Conservation (phyloP, 2,888 invertebrate genomes). For the Sinopyrophorus schimmeli region DNA sequence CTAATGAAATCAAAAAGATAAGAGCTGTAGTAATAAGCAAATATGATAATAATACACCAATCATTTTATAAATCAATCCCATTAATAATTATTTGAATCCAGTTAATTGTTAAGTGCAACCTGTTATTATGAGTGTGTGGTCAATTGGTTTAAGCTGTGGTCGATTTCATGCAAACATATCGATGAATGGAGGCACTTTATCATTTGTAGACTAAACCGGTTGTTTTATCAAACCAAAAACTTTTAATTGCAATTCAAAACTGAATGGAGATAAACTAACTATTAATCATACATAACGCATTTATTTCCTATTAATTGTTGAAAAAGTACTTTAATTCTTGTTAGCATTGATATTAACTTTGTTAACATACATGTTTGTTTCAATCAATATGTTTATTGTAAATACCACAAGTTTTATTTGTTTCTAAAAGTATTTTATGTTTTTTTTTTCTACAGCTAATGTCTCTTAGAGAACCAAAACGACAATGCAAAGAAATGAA, state of each 20-base stretch:
- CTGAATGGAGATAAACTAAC: too few species aligned
- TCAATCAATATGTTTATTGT: too few species aligned
- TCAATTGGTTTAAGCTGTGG: conserved; percentile 39
- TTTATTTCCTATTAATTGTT: too few species aligned
- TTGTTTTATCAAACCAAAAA: conserved; percentile 35
- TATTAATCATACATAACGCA: too few species aligned
- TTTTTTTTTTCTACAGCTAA: conserved; percentile 59
- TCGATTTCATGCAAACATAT: conserved; percentile 34
- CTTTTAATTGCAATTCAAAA: too few species aligned
- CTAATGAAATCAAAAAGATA: conserved; percentile 15
- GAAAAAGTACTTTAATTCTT: too few species aligned
- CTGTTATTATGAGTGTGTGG: conserved; percentile 41
- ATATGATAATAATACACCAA: conserved; percentile 27
- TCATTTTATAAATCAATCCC: conserved; percentile 17
- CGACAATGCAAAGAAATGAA: conserved; percentile 56
- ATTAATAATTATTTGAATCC: conserved; percentile 34
- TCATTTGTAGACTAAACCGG: conserved; percentile 37
- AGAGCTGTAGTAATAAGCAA: conserved; percentile 14
- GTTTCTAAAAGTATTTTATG: too few species aligned
- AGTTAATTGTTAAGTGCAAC: conserved; percentile 38
- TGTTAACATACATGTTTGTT: too few species aligned
- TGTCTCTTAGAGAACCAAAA: conserved; percentile 61
- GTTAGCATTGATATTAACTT: too few species aligned
- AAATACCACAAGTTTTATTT: too few species aligned
- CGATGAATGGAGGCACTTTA: conserved; percentile 37